Base-by-base conservation (phyloP, 2,113 vertebrate genomes). In the Pluvianellus socialis region DNA sequence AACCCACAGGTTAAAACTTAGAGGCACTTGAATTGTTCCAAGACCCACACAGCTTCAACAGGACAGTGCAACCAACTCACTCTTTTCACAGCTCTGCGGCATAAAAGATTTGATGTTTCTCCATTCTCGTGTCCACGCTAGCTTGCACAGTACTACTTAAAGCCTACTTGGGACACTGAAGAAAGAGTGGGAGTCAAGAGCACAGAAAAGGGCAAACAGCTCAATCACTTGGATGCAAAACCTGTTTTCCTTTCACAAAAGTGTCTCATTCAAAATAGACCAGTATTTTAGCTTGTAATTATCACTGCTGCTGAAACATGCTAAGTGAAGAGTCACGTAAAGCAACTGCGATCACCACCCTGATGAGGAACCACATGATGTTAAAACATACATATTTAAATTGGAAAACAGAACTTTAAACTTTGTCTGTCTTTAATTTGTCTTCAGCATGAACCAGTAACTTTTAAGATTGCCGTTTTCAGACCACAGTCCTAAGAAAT, bases 1-100 rank as follows among this genome's bases (percentile, higher is more conserved):
- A 83, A 86, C 10, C 23, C 49, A 30, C 6, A 49, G 52, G 58
- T 42, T 50, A 75, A 67, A 96, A 55, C 17, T 33, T 1, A 17
- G 12, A 73, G 70, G 23, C 20, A 63, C 15, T 4, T 2, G 0
- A 84, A 26, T 33, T 58, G 16, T 10, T 56, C 67, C 62, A 81
- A 30, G 45, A 66, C 18, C n/a, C 26, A 38, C 0, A 2, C 27
- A 59, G 27, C 22, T 28, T 14, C 30, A 59, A 55, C 4, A 72
- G 40, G 16, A 82, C 30, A 65, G 26, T 9, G 30, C 14, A 80
- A 79, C 28, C 72, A 28, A 50, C 7, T 27, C 28, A 24, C 21
- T 40, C 53, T n/a, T 44, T 22, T 58, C 50, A 71, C 27, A 71
- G 22, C 2, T 1, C n/a, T 38, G 1, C 1, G 11, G 28, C 16